Base-by-base conservation (phyloP, 2,888 invertebrate genomes). In the Dicycla oo region DNA sequence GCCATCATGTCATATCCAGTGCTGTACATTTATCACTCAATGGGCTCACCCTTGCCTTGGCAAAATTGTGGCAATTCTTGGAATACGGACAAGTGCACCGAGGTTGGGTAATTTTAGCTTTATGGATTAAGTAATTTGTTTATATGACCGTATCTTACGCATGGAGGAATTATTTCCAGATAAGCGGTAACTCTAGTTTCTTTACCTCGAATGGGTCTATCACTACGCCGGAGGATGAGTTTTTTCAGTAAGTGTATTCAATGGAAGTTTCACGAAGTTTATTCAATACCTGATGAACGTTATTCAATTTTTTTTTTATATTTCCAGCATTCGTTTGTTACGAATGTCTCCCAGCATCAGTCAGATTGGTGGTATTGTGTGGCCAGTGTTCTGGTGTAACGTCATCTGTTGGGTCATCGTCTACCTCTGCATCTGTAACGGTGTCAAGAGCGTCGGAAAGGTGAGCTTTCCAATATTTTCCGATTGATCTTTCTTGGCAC, bases 401-500 rank as follows among this genome's bases (percentile, higher is more conserved):
- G 88, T 97, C 0, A 92, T 98, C 34, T 97, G 98, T 54, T 99
- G 99, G 99, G 88, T 98, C 18, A 92, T 98, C 64, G 97, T 98
- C 20, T 99, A 98, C 92, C 94, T 98, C 66, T 98, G 98, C 92
- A 98, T 98, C 80, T 97, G 97, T 93, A 98, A 98, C 85, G 98
- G 99, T 63, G 98, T 99, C 78, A 98, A 98, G 94, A 98, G 98
- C 92, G 98, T 98, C 43, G 98, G 98, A 89, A 98, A 98, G 96
- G 98, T 98, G 85, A 89, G 86, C 68, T 80, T 64, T 80, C 69
- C 60, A 81, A 76, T 74, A 82, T 83, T 76, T 65, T 58, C 57
- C 68, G 69, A 73, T 82, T 76, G 78, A 76, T 82, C 62, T 75
- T 74, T 76, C 73, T 88, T 93, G 93, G 92, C 91, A 86, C 68